Evolutionary conservation across 2,113 vertebrate genomes (phyloP), one percentile per base, ranked within the genome.

Genomic region (Halcyon malimbica): DNA sequence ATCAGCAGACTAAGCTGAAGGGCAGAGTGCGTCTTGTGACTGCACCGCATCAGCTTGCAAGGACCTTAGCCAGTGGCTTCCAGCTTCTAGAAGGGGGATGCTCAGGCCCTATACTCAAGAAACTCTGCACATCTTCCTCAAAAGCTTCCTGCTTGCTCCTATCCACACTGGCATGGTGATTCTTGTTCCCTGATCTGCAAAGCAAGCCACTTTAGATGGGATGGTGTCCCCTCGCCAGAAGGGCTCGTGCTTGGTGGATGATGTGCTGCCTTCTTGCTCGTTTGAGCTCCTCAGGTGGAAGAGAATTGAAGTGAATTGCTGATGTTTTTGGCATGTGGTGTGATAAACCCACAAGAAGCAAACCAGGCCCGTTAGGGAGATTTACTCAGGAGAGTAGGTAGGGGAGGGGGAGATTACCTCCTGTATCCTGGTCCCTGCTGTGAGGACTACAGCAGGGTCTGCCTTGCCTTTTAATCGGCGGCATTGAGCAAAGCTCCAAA

Each of bases 301-400:
- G 23, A 42, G 26, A 60, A 41, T 14, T 63, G 9, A 75, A 70
- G 11, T 37, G 18, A 69, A 18, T 24, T 76, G 16, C 39, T 37
- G 56, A 33, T 42, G 18, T 9, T n/a, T 3, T 39, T 74, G 87
- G 44, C 5, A 3, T 13, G 26, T 19, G 9, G 4, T 63, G 24
- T 11, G 5, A 19, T n/a, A 63, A 39, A 53, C 6, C 13, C 1
- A 4, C 8, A 50, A 54, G 60, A 39, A 74, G 10, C 0, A 0
- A 23, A 37, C 13, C 11, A 37, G 31, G 16, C n/a, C 46, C 82
- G 20, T n/a, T 29, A 16, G 18, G 14, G 35, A 31, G 25, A 4
- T 67, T 50, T 39, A 35, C 1, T 2, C 31, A 21, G 46, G 37
- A 60, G n/a, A 10, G 3, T 7, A 5, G 6, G 44, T 14, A 62